phyloP scores from a whole-genome alignment of 2,888 invertebrate genomes.

The Artemia sinica region DNA sequence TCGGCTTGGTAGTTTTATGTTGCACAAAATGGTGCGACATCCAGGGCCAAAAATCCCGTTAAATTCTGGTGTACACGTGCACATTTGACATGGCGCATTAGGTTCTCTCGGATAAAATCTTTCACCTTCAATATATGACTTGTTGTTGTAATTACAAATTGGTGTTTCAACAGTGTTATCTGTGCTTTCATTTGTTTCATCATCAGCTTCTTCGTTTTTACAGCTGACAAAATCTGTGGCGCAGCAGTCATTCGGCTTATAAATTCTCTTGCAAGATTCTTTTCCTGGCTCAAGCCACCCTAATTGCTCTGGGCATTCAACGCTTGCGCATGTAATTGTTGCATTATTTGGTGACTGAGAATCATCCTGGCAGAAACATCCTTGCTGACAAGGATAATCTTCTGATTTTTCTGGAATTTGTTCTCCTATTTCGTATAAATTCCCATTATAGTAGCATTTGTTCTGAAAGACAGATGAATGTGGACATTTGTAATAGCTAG shows the following conservation, averaged over 20 bases:
- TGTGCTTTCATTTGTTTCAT: neutral
- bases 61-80: neutral
- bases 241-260: neutral
- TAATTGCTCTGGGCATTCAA: neutral
- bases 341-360: neutral
- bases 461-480: neutral
- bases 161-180: neutral
- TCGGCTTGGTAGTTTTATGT: neutral
- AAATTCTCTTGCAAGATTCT: neutral
- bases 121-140: neutral
- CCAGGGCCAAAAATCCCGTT: neutral
- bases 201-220: neutral
- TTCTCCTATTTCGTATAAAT: neutral
- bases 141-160: neutral
- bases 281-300: conserved; percentile 7
- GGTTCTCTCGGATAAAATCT: neutral
- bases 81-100: neutral
- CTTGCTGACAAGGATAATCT: neutral
- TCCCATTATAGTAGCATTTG: neutral
- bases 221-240: neutral
- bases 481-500: conserved; percentile 1
- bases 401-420: neutral
- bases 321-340: neutral
- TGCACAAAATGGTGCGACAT: neutral
- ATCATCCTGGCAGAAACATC: conserved; percentile 7